Base-by-base conservation (phyloP, 2,113 vertebrate genomes). In the Myotis yumanensis region DNA sequence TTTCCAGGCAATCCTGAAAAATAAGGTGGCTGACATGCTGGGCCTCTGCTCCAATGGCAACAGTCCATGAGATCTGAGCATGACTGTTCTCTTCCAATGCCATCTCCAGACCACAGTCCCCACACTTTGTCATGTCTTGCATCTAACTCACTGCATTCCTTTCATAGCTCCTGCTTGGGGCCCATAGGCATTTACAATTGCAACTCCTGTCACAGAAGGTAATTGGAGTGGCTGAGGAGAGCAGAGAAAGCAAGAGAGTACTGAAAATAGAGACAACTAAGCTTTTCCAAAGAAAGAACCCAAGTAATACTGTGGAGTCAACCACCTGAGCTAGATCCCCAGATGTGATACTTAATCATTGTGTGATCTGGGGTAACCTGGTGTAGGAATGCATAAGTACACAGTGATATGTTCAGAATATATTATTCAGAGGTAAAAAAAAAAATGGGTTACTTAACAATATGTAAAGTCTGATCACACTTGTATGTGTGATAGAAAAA, bases 1-100 rank as follows among this genome's bases (percentile, higher is more conserved):
- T 77, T 91, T 91, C 80, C 12, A 94, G 48, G 69, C 90, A 93
- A 94, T 93, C 30, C 43, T 93, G n/a, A 93, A 93, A 95, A 84
- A 59, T 73, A 93, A 96, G 4, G 32, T 35, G 12, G 43, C 16
- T 93, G 37, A 37, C 54, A 52, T 17, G 12, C 23, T 77, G 46
- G 77, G 71, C 8, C n/a, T 62, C 15, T 76, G 32, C 59, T 90
- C 51, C 73, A 87, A 62, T 4, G 25, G 14, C 43, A 91, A 93
- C 43, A 37, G 52, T 66, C 48, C 51, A 11, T 12, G 75, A 28
- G 43, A 86, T 37, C 32, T 51, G 28, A 88, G 32, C n/a, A 71
- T 71, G 18, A 75, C 51, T 57, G 22, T 79, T 11, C 23, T 80
- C 5, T 62, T 66, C 14, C 64, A 57, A 68, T 43, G 37, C 6